Conservation (phyloP, 2,888 invertebrate species). For the Tethea ocularis region DNA sequence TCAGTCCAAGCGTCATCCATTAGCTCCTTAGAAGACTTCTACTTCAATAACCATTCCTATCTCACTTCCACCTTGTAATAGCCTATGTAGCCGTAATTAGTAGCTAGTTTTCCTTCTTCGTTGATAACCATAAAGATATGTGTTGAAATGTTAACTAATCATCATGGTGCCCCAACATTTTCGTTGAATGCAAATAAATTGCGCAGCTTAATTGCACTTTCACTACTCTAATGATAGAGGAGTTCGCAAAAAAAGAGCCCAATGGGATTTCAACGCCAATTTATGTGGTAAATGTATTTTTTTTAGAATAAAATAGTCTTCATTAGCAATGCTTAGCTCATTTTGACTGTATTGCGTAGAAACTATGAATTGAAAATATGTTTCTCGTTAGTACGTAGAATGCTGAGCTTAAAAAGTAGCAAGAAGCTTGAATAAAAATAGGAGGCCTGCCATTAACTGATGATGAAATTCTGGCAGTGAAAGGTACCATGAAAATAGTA, state of each 20-base stretch:
- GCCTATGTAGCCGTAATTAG: no score
- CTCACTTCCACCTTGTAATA: no score
- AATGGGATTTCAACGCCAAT: slow-evolving; percentile 1
- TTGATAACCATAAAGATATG: background rate
- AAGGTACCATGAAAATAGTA: background rate
- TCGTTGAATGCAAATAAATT: background rate
- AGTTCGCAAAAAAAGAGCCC: background rate
- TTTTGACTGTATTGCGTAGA: background rate
- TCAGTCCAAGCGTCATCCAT: no score
- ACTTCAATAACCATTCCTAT: no score
- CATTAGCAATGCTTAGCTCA: background rate
- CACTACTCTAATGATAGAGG: slow-evolving; percentile 2
- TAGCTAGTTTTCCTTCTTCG: no score
- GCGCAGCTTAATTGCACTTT: slow-evolving; percentile 2
- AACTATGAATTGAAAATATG: background rate
- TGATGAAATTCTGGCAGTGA: slow-evolving; percentile 2
- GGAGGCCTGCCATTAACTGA: background rate
- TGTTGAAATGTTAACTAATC: background rate
- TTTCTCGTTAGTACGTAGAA: no score
- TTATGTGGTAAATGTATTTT: background rate
- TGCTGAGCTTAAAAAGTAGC: background rate
- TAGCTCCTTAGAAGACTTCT: no score
- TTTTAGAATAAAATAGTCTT: background rate
- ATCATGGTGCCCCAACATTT: background rate
- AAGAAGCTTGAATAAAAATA: background rate